Evolutionary conservation across 2,797 vertebrate genomes (phyloP), one percentile per base, ranked within the genome.

Genomic region (Siniperca obscura): DNA sequence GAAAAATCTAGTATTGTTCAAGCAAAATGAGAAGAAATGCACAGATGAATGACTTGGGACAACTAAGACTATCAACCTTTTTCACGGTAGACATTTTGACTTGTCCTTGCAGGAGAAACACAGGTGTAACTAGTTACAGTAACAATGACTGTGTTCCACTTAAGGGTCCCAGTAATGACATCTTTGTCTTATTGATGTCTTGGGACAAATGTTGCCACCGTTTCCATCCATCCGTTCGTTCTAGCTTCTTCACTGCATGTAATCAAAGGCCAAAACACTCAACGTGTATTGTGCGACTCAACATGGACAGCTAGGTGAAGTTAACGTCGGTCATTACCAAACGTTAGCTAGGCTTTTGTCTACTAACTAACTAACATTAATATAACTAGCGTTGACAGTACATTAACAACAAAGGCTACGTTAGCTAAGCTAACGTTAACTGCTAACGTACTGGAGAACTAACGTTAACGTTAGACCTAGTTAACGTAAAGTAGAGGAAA

Each of bases 351-450:
- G 0, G 17, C 2, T 10, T 46, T 7, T 19, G 5, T n/a, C 17
- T 30, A 30, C 27, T 30, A 30, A 30, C 27, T 30, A 2, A 42
- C 16, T 21, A 34, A 19, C 22, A 17, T 14, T 22, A 25, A 55
- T 7, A 50, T 40, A 9, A 1, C 6, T 44, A 25, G 1, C 0
- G 10, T 7, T 34, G 30, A 59, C 10, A 25, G 4, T 55, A 57
- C 34, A 34, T 9, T 40, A 25, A 56, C 25, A 34, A 42, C 16
- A 76, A 42, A 34, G 17, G 25, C 14, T 44, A 17, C 13, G 3
- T 64, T 77, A 12, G 66, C n/a, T 38, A 67, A 48, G 52, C 46
- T 50, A 81, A 52, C 42, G 5, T 44, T 19, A 40, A 38, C 9
- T 40, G 40, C 11, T 61, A 36, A 60, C 27, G 7, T 80, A 10